Percentiles rank a stretch among this genome's conserved stretches.
phyloP scores from a whole-genome alignment of 2,113 vertebrate species.

The Syngnathus floridae region DNA sequence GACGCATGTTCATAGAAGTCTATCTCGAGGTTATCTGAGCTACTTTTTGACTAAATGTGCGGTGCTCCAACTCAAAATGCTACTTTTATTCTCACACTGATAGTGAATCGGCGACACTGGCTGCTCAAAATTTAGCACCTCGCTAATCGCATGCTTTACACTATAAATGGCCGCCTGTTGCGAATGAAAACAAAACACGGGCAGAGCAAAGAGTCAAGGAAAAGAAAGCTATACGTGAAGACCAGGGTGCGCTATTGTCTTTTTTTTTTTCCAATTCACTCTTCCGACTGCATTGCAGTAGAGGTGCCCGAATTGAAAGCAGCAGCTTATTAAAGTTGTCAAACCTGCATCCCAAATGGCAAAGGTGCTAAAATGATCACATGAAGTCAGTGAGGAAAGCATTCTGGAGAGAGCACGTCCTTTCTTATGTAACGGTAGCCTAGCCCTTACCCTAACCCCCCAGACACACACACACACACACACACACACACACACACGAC shows the following conservation, averaged over 20 bases:
- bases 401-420: constrained; percentile 12
- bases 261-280: not conserved
- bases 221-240: not conserved
- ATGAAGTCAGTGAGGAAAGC: constrained; percentile 6
- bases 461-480: constrained; percentile 11
- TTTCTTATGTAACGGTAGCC: constrained; percentile 53
- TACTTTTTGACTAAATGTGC: too few species aligned
- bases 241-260: too few species aligned
- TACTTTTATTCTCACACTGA: too few species aligned
- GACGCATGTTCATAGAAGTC: too few species aligned
- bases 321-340: too few species aligned
- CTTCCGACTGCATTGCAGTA: not conserved
- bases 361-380: not conserved
- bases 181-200: not conserved
- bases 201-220: not conserved
- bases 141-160: not conserved
- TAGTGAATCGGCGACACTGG: too few species aligned
- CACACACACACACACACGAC: too few species aligned
- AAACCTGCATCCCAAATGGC: not conserved
- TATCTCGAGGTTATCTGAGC: too few species aligned
- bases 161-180: not conserved
- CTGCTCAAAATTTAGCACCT: not conserved
- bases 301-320: too few species aligned
- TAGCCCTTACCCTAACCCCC: constrained; percentile 33
- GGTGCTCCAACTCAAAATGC: too few species aligned